phyloP scores from a whole-genome alignment of 2,113 vertebrate species.

The Pipra filicauda region DNA sequence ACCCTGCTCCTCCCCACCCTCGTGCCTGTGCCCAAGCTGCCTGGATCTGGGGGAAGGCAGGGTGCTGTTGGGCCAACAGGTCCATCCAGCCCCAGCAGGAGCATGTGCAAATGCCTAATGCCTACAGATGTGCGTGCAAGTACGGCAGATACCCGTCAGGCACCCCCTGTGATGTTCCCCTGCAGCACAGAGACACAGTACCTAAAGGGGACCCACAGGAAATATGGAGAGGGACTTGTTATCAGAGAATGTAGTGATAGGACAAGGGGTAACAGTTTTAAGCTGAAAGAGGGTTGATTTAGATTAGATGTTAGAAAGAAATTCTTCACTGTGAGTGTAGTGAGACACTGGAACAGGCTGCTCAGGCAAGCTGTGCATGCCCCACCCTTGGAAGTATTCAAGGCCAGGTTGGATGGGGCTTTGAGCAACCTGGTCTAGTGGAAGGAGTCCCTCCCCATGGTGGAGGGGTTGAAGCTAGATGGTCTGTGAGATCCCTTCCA shows the following conservation, averaged over 20 bases:
- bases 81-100: background rate
- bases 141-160: background rate
- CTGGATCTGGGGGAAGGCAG: background rate
- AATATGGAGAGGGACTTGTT: background rate
- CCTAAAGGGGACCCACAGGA: background rate
- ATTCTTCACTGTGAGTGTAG: background rate
- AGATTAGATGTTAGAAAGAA: background rate
- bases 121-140: background rate
- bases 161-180: background rate
- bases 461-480: fast-evolving
- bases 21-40: background rate
- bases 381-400: background rate
- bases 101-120: background rate
- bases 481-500: background rate
- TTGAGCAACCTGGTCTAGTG: background rate
- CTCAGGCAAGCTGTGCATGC: background rate
- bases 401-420: background rate
- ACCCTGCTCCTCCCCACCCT: background rate
- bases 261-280: fast-evolving
- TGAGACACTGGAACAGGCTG: background rate
- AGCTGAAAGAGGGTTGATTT: background rate
- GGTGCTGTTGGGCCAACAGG: background rate
- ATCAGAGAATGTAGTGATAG: background rate
- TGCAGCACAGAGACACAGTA: background rate
- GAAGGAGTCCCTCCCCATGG: background rate